A percentile compares a stretch with the other conserved stretches of the same genome.
These are phyloP conservation scores for Anticlea derivata DNA, from an alignment of 2,888 invertebrate genomes.

Conservation along the genomic window DNA sequence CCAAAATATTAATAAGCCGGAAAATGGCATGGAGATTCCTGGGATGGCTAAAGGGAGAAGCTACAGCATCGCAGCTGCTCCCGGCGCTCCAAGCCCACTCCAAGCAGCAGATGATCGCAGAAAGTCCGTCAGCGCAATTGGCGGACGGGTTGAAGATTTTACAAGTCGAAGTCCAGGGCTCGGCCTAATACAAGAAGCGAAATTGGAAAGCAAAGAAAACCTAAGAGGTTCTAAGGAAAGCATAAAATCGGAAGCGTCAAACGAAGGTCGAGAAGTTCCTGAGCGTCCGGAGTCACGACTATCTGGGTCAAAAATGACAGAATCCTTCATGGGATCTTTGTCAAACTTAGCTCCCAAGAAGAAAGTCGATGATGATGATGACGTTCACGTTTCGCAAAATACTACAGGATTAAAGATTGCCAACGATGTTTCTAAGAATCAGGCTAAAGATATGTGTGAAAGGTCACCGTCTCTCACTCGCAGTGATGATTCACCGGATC, in stretches of 20 bases:
- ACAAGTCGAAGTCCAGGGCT: slow-evolving; percentile 67
- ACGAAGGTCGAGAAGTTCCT: slow-evolving; percentile 57
- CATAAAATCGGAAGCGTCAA: slow-evolving; percentile 63
- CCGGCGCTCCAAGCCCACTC: slow-evolving; percentile 71
- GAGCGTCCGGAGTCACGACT: slow-evolving; percentile 78
- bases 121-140: slow-evolving; percentile 76
- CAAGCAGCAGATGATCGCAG: slow-evolving; percentile 79
- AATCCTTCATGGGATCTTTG: slow-evolving; percentile 74
- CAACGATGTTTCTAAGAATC: slow-evolving; percentile 46
- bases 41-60: slow-evolving; percentile 80
- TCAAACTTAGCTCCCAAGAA: slow-evolving; percentile 63
- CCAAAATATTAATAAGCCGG: slow-evolving; percentile 61
- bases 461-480: slow-evolving; percentile 78
- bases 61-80: slow-evolving; percentile 80
- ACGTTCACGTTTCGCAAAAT: slow-evolving; percentile 66
- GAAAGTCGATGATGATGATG: slow-evolving; percentile 73
- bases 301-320: slow-evolving; percentile 76
- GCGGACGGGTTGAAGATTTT: slow-evolving; percentile 70
- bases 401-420: slow-evolving; percentile 49
- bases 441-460: slow-evolving; percentile 67
- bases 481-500: slow-evolving; percentile 79
- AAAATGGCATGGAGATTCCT: slow-evolving; percentile 67
- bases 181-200: slow-evolving; percentile 76
- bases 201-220: slow-evolving; percentile 72
- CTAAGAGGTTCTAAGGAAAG: slow-evolving; percentile 72